Conservation (phyloP, 1,140 invertebrate species). For the Paraescarpia echinospica region DNA sequence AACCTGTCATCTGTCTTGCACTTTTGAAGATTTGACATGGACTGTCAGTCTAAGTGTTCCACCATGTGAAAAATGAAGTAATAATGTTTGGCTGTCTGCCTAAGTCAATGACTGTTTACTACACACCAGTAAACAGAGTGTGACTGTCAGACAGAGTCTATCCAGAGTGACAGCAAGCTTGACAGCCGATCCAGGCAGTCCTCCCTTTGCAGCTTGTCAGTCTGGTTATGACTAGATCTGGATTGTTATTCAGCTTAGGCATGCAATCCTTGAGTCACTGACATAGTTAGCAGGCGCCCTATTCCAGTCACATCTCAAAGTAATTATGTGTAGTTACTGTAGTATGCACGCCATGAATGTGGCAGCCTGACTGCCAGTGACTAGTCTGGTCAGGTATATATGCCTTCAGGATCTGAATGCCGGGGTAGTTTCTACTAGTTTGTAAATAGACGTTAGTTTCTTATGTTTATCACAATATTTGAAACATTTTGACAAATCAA, state of each 20-base stretch:
- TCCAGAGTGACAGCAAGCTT: neutral
- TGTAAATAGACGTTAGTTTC: too few species aligned
- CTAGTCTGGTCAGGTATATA: too few species aligned
- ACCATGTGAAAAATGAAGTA: neutral
- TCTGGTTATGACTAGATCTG: neutral
- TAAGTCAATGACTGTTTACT: neutral
- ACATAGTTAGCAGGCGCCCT: neutral
- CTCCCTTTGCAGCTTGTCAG: neutral
- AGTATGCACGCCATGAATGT: neutral
- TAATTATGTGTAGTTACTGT: neutral
- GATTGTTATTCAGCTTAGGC: neutral
- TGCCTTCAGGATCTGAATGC: too few species aligned
- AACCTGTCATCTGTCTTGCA: neutral
- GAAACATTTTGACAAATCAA: too few species aligned
- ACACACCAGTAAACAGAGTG: neutral
- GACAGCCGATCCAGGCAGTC: neutral
- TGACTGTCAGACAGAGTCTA: neutral
- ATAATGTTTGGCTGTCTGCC: neutral
- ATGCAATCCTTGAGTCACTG: neutral
- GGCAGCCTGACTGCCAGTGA: too few species aligned
- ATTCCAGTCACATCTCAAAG: neutral
- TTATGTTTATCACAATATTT: too few species aligned
- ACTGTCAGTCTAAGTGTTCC: neutral
- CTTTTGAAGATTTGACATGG: neutral
- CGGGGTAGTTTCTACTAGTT: too few species aligned